phyloP scores from a whole-genome alignment of 2,888 invertebrate genomes.

The Smittia sp. region DNA sequence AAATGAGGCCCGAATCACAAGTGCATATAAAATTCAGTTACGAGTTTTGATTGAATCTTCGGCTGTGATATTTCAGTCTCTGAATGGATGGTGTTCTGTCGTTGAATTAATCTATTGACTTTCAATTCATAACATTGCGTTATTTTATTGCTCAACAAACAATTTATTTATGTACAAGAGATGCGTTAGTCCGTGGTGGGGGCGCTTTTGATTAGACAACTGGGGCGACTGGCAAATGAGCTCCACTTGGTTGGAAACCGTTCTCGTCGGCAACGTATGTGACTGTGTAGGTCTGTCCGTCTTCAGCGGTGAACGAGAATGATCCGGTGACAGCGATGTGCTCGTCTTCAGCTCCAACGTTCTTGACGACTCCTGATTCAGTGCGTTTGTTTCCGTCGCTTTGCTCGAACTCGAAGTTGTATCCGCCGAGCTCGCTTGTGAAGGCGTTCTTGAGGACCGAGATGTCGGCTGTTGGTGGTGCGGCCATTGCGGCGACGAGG shows the following conservation, averaged over 20 bases:
- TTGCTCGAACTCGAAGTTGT: slow-evolving; percentile 23
- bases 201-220: background rate
- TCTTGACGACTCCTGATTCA: slow-evolving; percentile 14
- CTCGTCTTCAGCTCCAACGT: slow-evolving; percentile 23
- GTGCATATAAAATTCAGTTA: too few species aligned
- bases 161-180: background rate
- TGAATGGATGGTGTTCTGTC: too few species aligned
- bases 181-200: too few species aligned
- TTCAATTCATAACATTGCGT: too few species aligned
- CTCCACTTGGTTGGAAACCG: slow-evolving; percentile 46
- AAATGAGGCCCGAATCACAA: too few species aligned
- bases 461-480: slow-evolving; percentile 4
- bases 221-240: slow-evolving; percentile 30
- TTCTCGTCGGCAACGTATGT: slow-evolving; percentile 57
- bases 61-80: too few species aligned
- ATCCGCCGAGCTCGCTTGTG: background rate
- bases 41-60: too few species aligned
- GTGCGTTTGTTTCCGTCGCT: background rate
- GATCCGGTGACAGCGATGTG: slow-evolving; percentile 19
- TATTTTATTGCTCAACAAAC: too few species aligned
- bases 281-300: slow-evolving; percentile 55
- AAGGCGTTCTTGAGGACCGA: background rate
- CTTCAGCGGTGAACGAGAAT: slow-evolving; percentile 43
- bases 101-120: too few species aligned
- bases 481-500: slow-evolving; percentile 17